phyloP scores from a whole-genome alignment of 2,113 vertebrate genomes.

The Vulpes vulpes region DNA sequence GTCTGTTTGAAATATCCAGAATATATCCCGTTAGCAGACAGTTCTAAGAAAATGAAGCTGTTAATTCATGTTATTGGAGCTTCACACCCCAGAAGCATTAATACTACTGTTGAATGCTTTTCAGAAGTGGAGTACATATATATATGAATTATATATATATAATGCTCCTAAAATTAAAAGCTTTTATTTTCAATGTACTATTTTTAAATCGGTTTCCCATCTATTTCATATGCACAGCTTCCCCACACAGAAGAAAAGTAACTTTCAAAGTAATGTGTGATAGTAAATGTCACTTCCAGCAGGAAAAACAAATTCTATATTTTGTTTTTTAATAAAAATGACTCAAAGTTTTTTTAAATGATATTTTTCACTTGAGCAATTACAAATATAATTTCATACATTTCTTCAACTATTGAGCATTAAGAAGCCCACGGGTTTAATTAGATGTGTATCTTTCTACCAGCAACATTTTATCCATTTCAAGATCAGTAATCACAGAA shows the following conservation, averaged over 20 bases:
- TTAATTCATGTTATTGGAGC: background rate
- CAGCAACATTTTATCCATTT: background rate
- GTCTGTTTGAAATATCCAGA: background rate
- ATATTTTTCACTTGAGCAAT: background rate
- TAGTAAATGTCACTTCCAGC: conserved; percentile 8
- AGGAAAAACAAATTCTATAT: conserved; percentile 12
- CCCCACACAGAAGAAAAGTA: background rate
- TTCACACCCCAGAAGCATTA: background rate
- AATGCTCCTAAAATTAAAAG: conserved; percentile 5
- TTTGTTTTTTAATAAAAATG: conserved; percentile 21
- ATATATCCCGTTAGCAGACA: background rate
- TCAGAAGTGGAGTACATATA: background rate
- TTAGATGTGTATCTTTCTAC: background rate
- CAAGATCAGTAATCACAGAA: background rate
- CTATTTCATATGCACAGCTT: background rate
- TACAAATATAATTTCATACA: background rate
- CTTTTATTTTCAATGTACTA: background rate
- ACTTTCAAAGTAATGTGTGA: background rate
- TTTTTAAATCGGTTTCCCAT: conserved; percentile 17
- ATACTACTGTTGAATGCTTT: background rate
- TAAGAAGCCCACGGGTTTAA: conserved; percentile 8
- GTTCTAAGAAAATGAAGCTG: conserved; percentile 6
- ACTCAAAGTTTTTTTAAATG: background rate
- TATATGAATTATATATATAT: background rate
- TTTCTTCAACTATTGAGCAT: background rate